phyloP scores from a whole-genome alignment of 2,113 vertebrate genomes.

The Lanius ludovicianus region DNA sequence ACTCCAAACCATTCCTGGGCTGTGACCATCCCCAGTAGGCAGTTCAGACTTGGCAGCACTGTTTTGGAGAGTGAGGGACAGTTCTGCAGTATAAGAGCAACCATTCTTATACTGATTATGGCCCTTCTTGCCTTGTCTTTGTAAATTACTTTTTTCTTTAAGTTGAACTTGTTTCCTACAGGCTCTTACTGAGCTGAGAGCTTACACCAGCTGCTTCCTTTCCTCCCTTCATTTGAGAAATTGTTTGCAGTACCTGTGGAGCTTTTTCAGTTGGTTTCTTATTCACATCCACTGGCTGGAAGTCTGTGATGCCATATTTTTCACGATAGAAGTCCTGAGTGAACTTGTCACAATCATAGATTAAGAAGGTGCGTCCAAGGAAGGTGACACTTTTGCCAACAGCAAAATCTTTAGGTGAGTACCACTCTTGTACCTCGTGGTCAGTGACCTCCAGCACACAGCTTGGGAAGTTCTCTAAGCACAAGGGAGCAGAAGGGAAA shows the following conservation, averaged over 20 bases:
- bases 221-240: not conserved
- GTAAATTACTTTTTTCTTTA: not conserved
- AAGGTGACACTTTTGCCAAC: conserved; percentile 82
- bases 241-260: conserved; percentile 63
- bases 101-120: not conserved
- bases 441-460: conserved; percentile 88
- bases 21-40: not conserved
- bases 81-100: not conserved
- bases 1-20: not conserved
- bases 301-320: conserved; percentile 79
- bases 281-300: conserved; percentile 72
- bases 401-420: conserved; percentile 86
- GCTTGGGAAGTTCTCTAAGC: conserved; percentile 84
- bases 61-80: not conserved
- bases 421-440: conserved; percentile 89
- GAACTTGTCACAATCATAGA: conserved; percentile 89
- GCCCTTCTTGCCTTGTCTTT: not conserved
- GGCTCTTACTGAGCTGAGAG: not conserved
- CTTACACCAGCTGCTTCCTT: not conserved
- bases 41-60: not conserved
- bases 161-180: not conserved
- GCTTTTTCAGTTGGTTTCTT: conserved; percentile 55
- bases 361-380: conserved; percentile 84
- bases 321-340: conserved; percentile 83
- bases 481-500: not conserved